Evolutionary conservation across 2,113 vertebrate genomes (phyloP).

Genomic region (Podarcis raffonei): DNA sequence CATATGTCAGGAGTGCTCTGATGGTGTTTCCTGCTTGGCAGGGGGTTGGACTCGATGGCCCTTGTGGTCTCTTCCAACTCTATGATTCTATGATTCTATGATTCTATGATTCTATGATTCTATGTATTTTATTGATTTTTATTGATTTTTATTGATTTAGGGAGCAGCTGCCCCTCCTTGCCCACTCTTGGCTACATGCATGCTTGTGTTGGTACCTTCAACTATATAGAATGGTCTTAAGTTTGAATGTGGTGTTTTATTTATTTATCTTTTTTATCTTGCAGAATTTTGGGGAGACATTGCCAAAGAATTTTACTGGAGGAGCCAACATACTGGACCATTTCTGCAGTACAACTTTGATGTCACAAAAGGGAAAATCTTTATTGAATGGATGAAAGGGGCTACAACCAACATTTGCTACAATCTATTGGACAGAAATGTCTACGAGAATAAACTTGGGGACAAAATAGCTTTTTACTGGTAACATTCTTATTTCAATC

Average conservation of each 20-base stretch:
- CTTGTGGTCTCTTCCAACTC: no score
- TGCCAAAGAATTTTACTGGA: conserved; percentile 95
- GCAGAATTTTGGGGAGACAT: conserved; percentile 93
- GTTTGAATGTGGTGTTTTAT: not conserved
- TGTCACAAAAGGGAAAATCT: conserved; percentile 93
- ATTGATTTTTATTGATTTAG: no score
- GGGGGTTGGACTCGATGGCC: no score
- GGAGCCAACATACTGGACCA: conserved; percentile 81
- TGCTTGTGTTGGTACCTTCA: no score
- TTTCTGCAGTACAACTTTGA: conserved; percentile 96
- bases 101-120: no score
- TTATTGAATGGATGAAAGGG: conserved; percentile 94
- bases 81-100: no score
- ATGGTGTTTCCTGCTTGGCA: no score
- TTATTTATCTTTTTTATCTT: conserved; percentile 30
- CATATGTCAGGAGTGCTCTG: no score
- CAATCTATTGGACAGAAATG: conserved; percentile 92
- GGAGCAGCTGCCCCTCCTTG: no score
- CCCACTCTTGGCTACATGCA: no score
- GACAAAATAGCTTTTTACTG: conserved; percentile 96
- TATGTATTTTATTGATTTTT: no score
- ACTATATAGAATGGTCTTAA: not conserved
- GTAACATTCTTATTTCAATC: conserved; percentile 62
- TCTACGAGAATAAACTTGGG: conserved; percentile 88
- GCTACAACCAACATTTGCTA: conserved; percentile 97